A percentile compares a stretch with the other conserved stretches of the same genome.
phyloP scores from a whole-genome alignment of 2,888 invertebrate genomes.

The Amiota communis region DNA sequence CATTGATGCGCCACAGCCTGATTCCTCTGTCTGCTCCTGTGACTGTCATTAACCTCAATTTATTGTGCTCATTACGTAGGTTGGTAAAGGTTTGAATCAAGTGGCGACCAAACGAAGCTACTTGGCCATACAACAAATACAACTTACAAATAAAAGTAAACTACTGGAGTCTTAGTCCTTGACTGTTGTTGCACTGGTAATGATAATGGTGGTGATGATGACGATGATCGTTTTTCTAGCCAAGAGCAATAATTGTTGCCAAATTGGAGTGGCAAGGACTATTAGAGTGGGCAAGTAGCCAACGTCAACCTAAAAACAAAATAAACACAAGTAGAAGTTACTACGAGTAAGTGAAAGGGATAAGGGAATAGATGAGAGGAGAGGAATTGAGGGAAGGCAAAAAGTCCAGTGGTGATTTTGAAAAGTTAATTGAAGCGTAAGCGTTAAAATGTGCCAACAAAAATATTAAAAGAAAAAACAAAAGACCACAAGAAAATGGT shows the following conservation, averaged over 20 bases:
- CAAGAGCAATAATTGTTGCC: conserved; percentile 63
- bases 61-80: conserved; percentile 29
- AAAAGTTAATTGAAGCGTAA: conserved; percentile 63
- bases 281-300: too few relatives aligned
- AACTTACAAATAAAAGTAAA: too few relatives aligned
- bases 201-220: not conserved
- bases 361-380: not conserved
- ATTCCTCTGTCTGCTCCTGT: too few relatives aligned
- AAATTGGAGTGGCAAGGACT: conserved; percentile 29
- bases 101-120: not conserved
- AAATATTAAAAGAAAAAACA: not conserved
- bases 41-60: conserved; percentile 57
- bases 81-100: not conserved
- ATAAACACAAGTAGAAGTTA: not conserved
- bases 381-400: too few relatives aligned
- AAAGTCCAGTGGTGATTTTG: not conserved
- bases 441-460: conserved; percentile 48
- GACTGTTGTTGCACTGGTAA: conserved; percentile 13
- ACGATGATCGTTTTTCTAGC: conserved; percentile 20
- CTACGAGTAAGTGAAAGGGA: conserved; percentile 29
- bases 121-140: not conserved
- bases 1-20: too few relatives aligned
- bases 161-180: conserved; percentile 53
- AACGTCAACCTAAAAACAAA: too few relatives aligned
- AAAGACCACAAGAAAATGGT: not conserved